Evolutionary conservation across 53 echinoderm and acorn worm species (phyloP), one percentile per base, ranked within the genome.

Genomic region (Hippasteria phrygiana): DNA sequence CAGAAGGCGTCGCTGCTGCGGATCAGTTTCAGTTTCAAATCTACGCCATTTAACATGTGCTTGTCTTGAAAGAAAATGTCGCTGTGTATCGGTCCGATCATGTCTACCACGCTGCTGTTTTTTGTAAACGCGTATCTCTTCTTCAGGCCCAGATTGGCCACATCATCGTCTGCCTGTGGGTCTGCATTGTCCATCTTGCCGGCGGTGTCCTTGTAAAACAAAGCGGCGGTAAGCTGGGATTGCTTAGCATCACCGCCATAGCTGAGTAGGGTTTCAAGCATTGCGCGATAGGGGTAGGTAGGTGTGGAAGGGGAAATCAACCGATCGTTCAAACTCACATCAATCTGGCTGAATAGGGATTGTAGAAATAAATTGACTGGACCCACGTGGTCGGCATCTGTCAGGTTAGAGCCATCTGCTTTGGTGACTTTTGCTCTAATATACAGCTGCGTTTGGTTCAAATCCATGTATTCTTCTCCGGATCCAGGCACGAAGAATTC

Each of bases 51-150:
- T 10, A 94, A 75, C 47, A 92, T 42, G 18, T 88, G 79, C 36
- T 65, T 90, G 43, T 94, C 92, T 82, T 94, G 95, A 41, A 92
- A 92, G 77, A 92, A 94, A 5, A 94, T 55, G 38, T 94, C 92
- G 24, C 56, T 79, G 73, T 94, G 86, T 3, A 92, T 77, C 1
- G 89, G 94, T 9, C 91, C 91, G 2, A 88, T 66, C 84, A 93
- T 32, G 9, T 88, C 88, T 18, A 95, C 87, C 46, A 75, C 80
- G 18, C 79, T 37, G 28, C 93, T 90, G 14, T 33, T 37, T 38
- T 87, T 77, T 45, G 72, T 88, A 56, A 87, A 88, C 4, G 51
- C 36, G 17, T 71, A 41, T 43, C 93, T 55, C 27, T 93, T 95
- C 33, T 87, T 87, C 24, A 94, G 47, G 0, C 91, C 94, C 12